These are phyloP conservation scores for Liasis olivaceus DNA, from an alignment of 2,797 vertebrate genomes.

Conservation along the genomic window DNA sequence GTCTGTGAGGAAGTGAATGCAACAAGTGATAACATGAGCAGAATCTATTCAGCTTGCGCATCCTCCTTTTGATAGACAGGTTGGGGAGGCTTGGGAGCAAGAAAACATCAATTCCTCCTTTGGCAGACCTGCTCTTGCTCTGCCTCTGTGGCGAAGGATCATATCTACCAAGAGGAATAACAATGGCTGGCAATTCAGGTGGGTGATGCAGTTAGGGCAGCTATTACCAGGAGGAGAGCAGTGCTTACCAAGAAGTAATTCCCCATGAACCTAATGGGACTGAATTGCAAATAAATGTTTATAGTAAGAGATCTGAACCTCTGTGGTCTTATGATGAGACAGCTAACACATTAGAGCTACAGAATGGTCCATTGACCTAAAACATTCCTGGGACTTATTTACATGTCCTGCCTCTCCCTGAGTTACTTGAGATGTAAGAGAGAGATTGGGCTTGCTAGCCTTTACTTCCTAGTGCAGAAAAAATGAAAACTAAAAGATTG, in stretches of 20 bases:
- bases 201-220: neutral
- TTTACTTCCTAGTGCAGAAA: neutral
- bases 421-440: neutral
- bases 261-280: neutral
- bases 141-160: neutral
- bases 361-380: neutral
- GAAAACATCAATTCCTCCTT: neutral
- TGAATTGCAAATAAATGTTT: neutral
- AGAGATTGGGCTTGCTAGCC: neutral
- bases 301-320: neutral
- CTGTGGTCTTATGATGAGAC: neutral
- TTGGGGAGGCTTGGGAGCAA: neutral
- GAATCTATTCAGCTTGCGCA: neutral
- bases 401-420: neutral
- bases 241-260: neutral
- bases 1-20: accelerated
- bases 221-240: neutral
- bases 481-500: neutral
- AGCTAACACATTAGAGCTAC: neutral
- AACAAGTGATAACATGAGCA: accelerated
- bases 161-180: neutral
- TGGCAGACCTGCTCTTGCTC: neutral
- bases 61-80: no score
- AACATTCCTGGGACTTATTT: neutral
- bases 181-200: slow-evolving; percentile 17